Evolutionary conservation across 2,888 invertebrate species (phyloP).

Genomic region (Poecilus cupreus): DNA sequence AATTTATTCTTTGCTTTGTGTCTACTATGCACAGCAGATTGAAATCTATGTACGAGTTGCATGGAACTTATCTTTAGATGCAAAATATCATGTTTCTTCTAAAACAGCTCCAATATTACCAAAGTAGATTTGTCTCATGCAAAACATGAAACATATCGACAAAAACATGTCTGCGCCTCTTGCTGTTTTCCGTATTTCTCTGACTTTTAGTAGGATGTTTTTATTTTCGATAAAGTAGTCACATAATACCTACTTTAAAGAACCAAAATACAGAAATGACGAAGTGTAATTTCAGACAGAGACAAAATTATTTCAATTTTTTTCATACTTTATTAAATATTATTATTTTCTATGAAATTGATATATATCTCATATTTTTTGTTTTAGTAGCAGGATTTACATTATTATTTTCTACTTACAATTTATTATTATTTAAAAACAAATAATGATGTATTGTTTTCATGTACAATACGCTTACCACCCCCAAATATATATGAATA

Average conservation of each 20-base stretch:
- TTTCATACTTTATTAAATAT: too few relatives aligned
- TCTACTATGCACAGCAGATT: constrained; percentile 11
- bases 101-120: constrained; percentile 16
- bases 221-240: not conserved
- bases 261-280: not conserved
- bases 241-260: constrained; percentile 8
- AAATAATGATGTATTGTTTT: too few relatives aligned
- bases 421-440: too few relatives aligned
- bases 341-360: too few relatives aligned
- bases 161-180: constrained; percentile 32
- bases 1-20: constrained; percentile 18
- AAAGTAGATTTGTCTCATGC: constrained; percentile 27
- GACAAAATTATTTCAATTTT: too few relatives aligned
- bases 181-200: constrained; percentile 4
- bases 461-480: too few relatives aligned
- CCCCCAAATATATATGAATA: too few relatives aligned
- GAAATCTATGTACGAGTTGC: constrained; percentile 33
- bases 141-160: constrained; percentile 21
- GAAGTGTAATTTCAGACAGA: not conserved
- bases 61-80: constrained; percentile 33
- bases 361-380: too few relatives aligned
- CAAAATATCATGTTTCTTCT: constrained; percentile 42
- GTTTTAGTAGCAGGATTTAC: too few relatives aligned
- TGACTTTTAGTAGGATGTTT: not conserved
- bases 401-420: too few relatives aligned